Percentiles rank a stretch among this genome's conserved stretches.
phyloP scores from a whole-genome alignment of 2,113 vertebrate genomes.

The Pseudorectes ferrugineus region DNA sequence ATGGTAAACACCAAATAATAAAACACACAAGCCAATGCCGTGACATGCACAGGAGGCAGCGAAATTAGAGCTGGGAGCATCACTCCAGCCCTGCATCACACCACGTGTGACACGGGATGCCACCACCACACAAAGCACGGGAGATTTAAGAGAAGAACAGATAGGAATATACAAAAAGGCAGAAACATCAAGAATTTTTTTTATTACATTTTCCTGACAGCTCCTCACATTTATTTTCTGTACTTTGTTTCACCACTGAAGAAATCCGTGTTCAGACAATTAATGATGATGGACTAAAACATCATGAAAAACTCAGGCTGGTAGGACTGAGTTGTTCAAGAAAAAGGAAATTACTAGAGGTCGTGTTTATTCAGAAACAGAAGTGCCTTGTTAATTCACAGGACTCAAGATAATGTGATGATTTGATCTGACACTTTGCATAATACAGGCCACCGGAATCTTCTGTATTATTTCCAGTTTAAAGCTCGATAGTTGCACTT shows the following conservation, averaged over 20 bases:
- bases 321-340: slow-evolving; percentile 2
- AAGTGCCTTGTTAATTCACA: slow-evolving; percentile 9
- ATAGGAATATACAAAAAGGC: background rate
- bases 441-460: background rate
- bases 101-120: rapidly evolving
- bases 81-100: background rate
- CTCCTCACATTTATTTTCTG: background rate
- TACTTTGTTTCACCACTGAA: background rate
- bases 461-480: slow-evolving; percentile 30
- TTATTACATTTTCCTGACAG: background rate
- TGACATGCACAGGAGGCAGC: background rate
- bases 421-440: slow-evolving; percentile 27
- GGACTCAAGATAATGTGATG: background rate
- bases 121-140: rapidly evolving
- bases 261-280: background rate
- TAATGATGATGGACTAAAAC: background rate
- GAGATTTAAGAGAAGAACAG: background rate
- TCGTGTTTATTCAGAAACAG: slow-evolving; percentile 26
- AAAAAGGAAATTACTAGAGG: slow-evolving; percentile 2
- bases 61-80: background rate
- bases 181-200: background rate
- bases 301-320: background rate
- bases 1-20: background rate
- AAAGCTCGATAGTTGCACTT: slow-evolving; percentile 22
- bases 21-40: background rate